phyloP scores from a whole-genome alignment of 1,140 invertebrate genomes.

The Pentalonia nigronervosa region DNA sequence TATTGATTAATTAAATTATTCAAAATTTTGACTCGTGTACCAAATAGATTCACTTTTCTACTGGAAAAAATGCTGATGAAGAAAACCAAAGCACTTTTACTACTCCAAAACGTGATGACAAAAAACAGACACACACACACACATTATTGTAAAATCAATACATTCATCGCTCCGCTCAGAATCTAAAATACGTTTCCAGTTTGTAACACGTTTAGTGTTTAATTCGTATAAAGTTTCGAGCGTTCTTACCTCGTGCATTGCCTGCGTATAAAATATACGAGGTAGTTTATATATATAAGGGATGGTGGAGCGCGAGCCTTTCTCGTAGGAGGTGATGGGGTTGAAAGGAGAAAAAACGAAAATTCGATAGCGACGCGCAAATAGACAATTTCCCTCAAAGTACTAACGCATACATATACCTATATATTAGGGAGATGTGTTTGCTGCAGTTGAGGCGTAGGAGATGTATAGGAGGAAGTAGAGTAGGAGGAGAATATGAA shows the following conservation, averaged over 20 bases:
- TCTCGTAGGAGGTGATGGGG: not conserved
- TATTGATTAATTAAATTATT: too few species aligned
- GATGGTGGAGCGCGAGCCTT: not conserved
- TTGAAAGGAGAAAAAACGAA: conserved; percentile 4
- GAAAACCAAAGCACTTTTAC: too few species aligned
- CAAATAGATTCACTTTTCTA: too few species aligned
- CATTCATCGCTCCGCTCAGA: too few species aligned
- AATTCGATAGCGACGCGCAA: conserved; percentile 7
- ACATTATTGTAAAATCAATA: too few species aligned
- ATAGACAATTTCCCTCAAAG: conserved; percentile 15
- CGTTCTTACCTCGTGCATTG: not conserved
- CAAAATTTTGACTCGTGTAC: too few species aligned
- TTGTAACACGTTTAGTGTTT: not conserved
- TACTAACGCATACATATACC: not conserved
- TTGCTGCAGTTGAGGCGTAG: not conserved
- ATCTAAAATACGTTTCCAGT: not conserved
- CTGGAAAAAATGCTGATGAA: too few species aligned
- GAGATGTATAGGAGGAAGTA: not conserved
- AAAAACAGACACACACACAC: too few species aligned
- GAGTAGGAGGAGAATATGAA: not conserved
- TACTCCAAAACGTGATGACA: too few species aligned
- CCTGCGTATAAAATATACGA: not conserved
- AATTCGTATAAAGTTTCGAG: not conserved
- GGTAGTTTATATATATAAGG: not conserved
- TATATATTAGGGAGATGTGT: not conserved